A percentile compares a stretch with the other conserved stretches of the same genome.
These are phyloP conservation scores for Lagopus muta DNA, from an alignment of 2,113 vertebrate species.

Conservation along the genomic window DNA sequence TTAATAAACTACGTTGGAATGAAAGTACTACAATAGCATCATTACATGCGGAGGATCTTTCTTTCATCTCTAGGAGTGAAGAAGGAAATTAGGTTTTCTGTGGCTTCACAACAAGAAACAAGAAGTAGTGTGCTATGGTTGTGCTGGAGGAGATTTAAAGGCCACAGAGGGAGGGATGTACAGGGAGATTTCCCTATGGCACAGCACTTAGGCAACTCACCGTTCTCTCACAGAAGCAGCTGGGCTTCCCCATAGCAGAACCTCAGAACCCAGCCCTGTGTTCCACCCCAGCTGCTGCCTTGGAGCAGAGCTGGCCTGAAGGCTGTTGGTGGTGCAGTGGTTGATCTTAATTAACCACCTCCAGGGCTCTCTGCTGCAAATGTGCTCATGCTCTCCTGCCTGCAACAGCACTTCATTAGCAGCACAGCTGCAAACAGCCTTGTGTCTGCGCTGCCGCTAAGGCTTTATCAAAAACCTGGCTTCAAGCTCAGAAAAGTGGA, in stretches of 20 bases:
- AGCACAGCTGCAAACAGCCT: not conserved
- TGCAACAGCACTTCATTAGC: not conserved
- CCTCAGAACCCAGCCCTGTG: not conserved
- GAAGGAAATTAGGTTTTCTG: not conserved
- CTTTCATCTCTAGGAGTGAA: not conserved
- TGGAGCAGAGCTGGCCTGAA: not conserved
- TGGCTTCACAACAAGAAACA: not conserved
- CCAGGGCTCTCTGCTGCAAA: not conserved
- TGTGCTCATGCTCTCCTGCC: not conserved
- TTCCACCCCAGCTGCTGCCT: not conserved
- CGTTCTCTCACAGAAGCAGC: not conserved
- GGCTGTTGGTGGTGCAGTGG: not conserved
- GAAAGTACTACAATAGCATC: not conserved
- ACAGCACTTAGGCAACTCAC: not conserved
- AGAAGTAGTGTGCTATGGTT: not conserved
- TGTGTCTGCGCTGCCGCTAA: not conserved
- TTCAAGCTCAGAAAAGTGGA: not conserved
- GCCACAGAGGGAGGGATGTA: no score
- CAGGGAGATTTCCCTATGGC: not conserved
- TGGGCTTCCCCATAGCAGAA: not conserved
- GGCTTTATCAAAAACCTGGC: not conserved
- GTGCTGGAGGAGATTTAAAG: not conserved
- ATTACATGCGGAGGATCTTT: not conserved
- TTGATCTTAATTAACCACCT: slow-evolving; percentile 8
- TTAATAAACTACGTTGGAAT: not conserved